Evolutionary conservation across 2,797 vertebrate genomes (phyloP).

Genomic region (Hapalemur alaotrensis): DNA sequence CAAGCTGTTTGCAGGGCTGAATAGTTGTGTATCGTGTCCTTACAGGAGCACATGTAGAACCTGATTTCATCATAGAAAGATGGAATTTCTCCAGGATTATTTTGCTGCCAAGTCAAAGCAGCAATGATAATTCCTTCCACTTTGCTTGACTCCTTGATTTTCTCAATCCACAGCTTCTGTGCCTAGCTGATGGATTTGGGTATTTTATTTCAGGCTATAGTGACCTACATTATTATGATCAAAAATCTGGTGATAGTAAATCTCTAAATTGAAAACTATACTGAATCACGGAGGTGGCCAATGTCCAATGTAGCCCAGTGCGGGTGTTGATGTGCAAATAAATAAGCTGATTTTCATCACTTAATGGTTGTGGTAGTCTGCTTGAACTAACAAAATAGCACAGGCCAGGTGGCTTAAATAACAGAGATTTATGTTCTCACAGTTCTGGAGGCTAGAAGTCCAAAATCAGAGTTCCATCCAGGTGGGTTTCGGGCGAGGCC

Average conservation of each 20-base stretch:
- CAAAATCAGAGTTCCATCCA: too few relatives aligned
- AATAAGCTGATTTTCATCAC: not conserved
- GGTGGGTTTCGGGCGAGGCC: not conserved
- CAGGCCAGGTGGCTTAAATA: not conserved
- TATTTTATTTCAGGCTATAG: not conserved
- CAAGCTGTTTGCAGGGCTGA: not conserved
- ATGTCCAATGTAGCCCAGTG: accelerated
- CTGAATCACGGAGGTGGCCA: not conserved
- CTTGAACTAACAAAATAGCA: not conserved
- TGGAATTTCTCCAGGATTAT: not conserved
- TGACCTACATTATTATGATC: not conserved
- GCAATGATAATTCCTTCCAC: not conserved
- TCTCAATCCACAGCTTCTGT: not conserved
- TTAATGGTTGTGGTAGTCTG: too few relatives aligned
- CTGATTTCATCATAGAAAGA: not conserved
- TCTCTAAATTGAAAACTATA: not conserved
- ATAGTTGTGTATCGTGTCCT: not conserved
- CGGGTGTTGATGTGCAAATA: not conserved
- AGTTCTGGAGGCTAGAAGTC: not conserved
- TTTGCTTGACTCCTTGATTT: not conserved
- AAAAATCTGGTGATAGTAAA: not conserved
- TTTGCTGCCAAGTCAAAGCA: not conserved
- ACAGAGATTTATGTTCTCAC: not conserved
- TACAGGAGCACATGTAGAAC: not conserved
- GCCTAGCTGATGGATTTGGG: not conserved